phyloP scores from a whole-genome alignment of 2,888 invertebrate genomes.

The Lasioglossum figueresi region DNA sequence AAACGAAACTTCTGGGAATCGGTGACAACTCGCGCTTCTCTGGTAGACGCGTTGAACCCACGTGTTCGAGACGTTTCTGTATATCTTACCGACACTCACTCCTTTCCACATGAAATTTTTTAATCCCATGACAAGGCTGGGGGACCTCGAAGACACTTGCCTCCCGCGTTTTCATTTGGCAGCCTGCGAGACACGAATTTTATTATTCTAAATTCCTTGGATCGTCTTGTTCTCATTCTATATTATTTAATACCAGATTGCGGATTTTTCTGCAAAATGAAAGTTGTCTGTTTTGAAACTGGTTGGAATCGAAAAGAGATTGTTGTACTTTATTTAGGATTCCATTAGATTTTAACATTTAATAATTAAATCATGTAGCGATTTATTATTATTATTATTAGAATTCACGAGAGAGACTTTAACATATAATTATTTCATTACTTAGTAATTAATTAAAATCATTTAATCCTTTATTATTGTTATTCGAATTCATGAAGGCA shows the following conservation, averaged over 20 bases:
- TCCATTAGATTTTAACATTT: too few relatives aligned
- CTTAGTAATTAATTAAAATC: too few relatives aligned
- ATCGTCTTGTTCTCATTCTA: neutral
- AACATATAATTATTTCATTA: too few relatives aligned
- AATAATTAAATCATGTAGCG: too few relatives aligned
- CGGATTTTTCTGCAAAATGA: too few relatives aligned
- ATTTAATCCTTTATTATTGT: too few relatives aligned
- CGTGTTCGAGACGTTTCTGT: constrained; percentile 23
- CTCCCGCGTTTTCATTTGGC: neutral
- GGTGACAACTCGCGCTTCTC: neutral
- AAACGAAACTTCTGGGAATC: constrained; percentile 5
- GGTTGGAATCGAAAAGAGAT: too few relatives aligned
- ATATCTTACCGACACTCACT: neutral
- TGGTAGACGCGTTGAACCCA: constrained; percentile 33
- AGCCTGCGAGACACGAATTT: neutral
- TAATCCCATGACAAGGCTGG: neutral
- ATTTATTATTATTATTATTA: too few relatives aligned
- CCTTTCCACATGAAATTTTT: constrained; percentile 15
- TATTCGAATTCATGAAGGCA: too few relatives aligned
- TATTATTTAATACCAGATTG: neutral
- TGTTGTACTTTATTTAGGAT: too few relatives aligned
- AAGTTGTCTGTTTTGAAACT: too few relatives aligned
- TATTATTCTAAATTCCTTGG: neutral
- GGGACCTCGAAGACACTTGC: neutral
- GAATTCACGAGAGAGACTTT: too few relatives aligned